These are phyloP conservation scores for Pristionchus fissidentatus DNA, from an alignment of 2,888 invertebrate genomes.

Conservation along the genomic window DNA sequence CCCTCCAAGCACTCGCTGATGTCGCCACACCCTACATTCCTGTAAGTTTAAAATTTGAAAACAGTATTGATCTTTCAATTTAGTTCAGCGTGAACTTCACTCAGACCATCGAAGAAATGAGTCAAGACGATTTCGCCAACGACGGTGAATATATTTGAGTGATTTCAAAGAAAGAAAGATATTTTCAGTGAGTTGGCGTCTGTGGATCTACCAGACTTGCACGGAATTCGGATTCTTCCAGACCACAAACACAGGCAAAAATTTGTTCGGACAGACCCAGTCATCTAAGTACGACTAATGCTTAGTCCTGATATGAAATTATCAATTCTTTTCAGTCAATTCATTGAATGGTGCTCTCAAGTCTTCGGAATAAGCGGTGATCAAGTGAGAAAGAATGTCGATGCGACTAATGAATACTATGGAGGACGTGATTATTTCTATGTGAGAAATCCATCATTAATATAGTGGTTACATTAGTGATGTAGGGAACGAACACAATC, in stretches of 20 bases:
- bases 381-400: not conserved
- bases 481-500: slow-evolving; percentile 53
- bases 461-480: not conserved
- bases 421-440: slow-evolving; percentile 23
- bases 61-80: not conserved
- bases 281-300: not conserved
- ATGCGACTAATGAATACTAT: slow-evolving; percentile 38
- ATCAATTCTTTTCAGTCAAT: not conserved
- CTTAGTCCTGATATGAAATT: not conserved
- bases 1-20: not conserved
- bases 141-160: not conserved
- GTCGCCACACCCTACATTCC: not conserved
- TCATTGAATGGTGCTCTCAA: not conserved
- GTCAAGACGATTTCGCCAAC: not conserved
- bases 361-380: slow-evolving; percentile 24
- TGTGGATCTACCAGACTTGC: slow-evolving; percentile 29
- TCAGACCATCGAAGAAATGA: not conserved
- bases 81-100: not conserved
- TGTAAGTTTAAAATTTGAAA: not conserved
- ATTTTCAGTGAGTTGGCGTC: not conserved
- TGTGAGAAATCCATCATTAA: not conserved
- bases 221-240: slow-evolving; percentile 31
- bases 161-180: too few species aligned
- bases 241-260: not conserved
- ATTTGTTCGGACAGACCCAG: slow-evolving; percentile 14